Percentiles rank a stretch among this genome's conserved stretches.
phyloP scores from a whole-genome alignment of 2,113 vertebrate species.

The Loxodonta africana region DNA sequence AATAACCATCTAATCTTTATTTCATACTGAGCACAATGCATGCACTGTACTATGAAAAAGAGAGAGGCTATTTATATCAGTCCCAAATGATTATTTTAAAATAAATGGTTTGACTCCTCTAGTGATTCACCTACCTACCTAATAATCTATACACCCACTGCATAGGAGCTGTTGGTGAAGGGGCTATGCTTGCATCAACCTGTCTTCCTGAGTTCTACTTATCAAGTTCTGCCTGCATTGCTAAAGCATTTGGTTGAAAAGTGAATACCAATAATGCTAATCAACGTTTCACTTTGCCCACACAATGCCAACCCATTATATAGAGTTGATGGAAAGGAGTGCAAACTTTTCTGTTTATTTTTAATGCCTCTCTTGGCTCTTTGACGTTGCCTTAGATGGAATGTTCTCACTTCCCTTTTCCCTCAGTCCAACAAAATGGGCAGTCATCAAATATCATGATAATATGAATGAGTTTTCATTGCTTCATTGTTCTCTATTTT shows the following conservation, averaged over 20 bases:
- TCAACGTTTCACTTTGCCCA: background rate
- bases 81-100: slow-evolving; percentile 59
- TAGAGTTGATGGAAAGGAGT: background rate
- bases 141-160: background rate
- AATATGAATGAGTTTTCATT: background rate
- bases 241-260: background rate
- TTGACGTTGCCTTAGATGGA: background rate
- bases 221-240: background rate
- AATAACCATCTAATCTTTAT: slow-evolving; percentile 71
- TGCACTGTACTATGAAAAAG: slow-evolving; percentile 60
- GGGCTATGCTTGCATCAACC: background rate
- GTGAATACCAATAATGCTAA: background rate
- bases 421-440: background rate
- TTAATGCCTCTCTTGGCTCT: background rate
- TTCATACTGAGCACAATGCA: slow-evolving; percentile 63
- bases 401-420: background rate
- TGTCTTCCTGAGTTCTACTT: slow-evolving; percentile 14
- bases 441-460: background rate
- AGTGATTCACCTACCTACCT: slow-evolving; percentile 33
- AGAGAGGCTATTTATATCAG: slow-evolving; percentile 58
- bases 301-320: background rate
- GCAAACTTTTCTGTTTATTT: slow-evolving; percentile 5
- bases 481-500: background rate
- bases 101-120: slow-evolving; percentile 70
- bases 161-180: background rate